Conservation (phyloP, 2,113 vertebrate species). For the Girardinichthys multiradiatus region DNA sequence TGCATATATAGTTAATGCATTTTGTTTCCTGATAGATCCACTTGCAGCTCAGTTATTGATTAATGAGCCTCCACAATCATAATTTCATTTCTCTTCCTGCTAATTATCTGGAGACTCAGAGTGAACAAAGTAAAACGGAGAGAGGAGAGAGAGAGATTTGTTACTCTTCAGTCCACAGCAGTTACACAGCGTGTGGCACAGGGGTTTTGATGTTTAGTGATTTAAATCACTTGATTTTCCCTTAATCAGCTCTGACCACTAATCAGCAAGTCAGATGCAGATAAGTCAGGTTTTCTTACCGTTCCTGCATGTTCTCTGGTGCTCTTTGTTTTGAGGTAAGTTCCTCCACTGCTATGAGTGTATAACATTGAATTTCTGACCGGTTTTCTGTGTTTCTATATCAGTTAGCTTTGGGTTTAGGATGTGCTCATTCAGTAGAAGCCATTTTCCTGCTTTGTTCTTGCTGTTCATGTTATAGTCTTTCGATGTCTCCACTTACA, state of each 20-base stretch:
- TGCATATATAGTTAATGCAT: not conserved
- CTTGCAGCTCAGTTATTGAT: not conserved
- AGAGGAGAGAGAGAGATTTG: not conserved
- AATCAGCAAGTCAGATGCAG: not conserved
- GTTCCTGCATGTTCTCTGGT: not conserved
- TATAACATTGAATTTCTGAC: no score
- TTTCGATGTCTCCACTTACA: no score
- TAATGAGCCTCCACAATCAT: not conserved
- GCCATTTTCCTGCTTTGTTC: no score
- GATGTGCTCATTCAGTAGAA: no score
- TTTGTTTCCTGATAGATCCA: not conserved
- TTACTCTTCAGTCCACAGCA: not conserved
- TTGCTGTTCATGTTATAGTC: no score
- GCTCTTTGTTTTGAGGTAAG: no score
- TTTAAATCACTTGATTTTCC: not conserved
- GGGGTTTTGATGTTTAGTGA: not conserved
- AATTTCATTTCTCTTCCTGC: not conserved
- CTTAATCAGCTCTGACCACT: no score
- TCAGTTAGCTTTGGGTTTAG: no score
- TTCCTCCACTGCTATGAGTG: no score
- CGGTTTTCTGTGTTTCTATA: no score
- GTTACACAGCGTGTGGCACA: not conserved
- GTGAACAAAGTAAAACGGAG: not conserved
- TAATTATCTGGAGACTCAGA: not conserved
- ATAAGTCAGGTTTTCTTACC: not conserved